Base-by-base conservation (phyloP, 2,113 vertebrate genomes). In the Gymnarchus niloticus region DNA sequence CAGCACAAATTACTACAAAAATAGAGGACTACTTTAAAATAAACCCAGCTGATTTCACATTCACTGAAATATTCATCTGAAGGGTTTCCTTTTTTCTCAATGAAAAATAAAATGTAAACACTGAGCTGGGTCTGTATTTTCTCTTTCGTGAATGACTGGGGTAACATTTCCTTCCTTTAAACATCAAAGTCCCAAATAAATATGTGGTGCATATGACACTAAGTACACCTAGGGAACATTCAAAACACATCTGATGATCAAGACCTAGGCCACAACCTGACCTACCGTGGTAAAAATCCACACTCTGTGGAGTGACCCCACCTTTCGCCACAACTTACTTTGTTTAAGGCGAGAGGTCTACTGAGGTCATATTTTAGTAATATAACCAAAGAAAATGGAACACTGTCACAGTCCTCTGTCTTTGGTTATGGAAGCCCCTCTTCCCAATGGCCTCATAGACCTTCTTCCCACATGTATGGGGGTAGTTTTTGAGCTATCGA, bases 1-100 rank as follows among this genome's bases (percentile, higher is more conserved):
- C 87, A 19, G 94, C 92, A 90, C 90, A 94, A 94, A 95, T 95
- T 95, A 94, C 95, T 94, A 92, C 91, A 90, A 94, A 95, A 95
- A 95, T 94, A 95, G 87, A 91, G 90, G 86, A 85, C 88, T 85
- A 89, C 92, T 94, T 95, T 94, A 93, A 95, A 94, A 95, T 95
- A 95, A 95, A 95, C 93, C 91, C 92, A 94, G 93, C 91, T 95
- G 94, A 94, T 94, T 94, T 95, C 91, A 92, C 92, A 92, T 95
- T 94, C 91, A 92, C 90, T 93, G 93, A 93, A 94, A 93, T 95
- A 93, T 94, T 93, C 90, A 92, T 95, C 91, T 89, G 88, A 93
- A 91, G 82, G 12, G 1, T 65, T 89, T 84, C 23, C 33, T 89
- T 89, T 87, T 90, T 88, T 52, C 85, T 91, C 78, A 86, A 90